Evolutionary conservation across 2,113 vertebrate species (phyloP), one percentile per base, ranked within the genome.

Genomic region (Pomatorhinus ruficollis): DNA sequence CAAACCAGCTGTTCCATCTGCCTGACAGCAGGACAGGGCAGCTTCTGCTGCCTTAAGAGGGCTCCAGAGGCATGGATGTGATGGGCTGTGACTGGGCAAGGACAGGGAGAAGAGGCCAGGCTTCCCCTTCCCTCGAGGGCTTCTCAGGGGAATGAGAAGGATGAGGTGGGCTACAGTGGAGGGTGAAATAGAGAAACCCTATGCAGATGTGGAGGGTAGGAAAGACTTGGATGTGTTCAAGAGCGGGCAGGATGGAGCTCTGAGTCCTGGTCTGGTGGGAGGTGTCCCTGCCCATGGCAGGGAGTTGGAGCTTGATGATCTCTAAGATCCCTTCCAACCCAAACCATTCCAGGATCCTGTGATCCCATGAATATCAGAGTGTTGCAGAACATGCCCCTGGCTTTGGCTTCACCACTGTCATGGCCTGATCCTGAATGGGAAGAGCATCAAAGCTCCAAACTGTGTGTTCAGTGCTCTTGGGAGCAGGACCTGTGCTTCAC

Each of bases 391-490:
- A 3, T 10, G 19, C 8, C 42, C 2, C 0, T 68, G 79, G 60
- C 60, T 82, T 86, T 70, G 49, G 56, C 68, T 77, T 61, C 49
- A 28, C 37, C 10, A 0, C 3, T 4, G 1, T 24, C 25, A 3
- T 23, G 44, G 39, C 30, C 70, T 78, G 54, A 35, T 76, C 44
- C 35, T 61, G 57, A 45, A 7, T 1, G 2, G 49, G 40, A 22
- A 87, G 81, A 57, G 17, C 65, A 30, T 52, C 64, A 27, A 4
- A 87, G 40, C 82, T 76, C 52, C 81, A 68, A 8, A 31, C 35
- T 3, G 1, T 10, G 1, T 12, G 12, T 47, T 59, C 50, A 30
- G 10, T 44, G 1, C 33, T 54, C 59, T 44, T 8, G 1, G 83
- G 60, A 37, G 2, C 71, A 40, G 79, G 44, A 47, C 31, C 40